Conservation (phyloP, 1,140 invertebrate species). For the Sitophilus oryzae region DNA sequence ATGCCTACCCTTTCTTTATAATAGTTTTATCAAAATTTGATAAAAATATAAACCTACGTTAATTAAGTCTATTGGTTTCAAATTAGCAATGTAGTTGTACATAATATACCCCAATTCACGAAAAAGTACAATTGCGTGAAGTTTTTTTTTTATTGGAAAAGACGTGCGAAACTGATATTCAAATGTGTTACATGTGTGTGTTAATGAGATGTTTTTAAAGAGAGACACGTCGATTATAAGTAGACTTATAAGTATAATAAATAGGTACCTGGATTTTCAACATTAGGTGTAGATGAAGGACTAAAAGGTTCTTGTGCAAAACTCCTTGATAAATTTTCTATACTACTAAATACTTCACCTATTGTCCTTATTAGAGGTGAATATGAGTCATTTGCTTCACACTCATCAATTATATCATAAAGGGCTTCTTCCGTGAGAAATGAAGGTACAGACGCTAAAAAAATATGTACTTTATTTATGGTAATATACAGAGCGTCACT, state of each 20-base stretch:
- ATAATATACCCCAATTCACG: no score
- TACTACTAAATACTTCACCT: constrained; percentile 65
- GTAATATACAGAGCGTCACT: no score
- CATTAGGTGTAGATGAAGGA: constrained; percentile 46
- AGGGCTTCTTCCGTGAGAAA: constrained; percentile 63
- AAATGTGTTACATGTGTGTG: no score
- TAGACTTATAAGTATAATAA: constrained; percentile 17
- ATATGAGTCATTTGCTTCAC: constrained; percentile 57
- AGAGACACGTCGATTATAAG: not conserved
- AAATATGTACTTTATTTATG: no score
- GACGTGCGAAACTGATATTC: not conserved
- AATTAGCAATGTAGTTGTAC: no score
- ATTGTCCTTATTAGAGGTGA: constrained; percentile 61
- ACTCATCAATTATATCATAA: constrained; percentile 58
- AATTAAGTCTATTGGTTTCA: no score
- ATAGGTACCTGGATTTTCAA: constrained; percentile 45
- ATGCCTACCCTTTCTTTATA: no score
- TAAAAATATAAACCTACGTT: no score
- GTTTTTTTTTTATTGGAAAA: not conserved
- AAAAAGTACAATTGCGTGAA: no score
- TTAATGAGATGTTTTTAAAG: no score
- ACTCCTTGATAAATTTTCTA: constrained; percentile 63
- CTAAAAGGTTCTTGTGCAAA: constrained; percentile 50
- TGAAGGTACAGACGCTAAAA: constrained; percentile 32
- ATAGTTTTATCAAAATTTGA: no score